Conservation (phyloP, 2,113 vertebrate genomes). For the Solea solea region DNA sequence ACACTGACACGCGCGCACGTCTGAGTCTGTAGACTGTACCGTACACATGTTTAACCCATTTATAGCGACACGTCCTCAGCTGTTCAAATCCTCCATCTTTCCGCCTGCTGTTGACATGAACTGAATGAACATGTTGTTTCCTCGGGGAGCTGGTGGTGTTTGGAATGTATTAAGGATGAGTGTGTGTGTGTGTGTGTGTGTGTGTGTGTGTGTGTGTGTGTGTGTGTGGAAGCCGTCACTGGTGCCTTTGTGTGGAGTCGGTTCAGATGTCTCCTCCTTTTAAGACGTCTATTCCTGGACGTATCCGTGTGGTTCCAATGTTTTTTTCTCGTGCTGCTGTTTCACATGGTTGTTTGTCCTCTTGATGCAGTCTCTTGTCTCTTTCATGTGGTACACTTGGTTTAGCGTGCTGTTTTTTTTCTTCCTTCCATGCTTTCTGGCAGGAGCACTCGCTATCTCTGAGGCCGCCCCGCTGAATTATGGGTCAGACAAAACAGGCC, state of each 20-base stretch:
- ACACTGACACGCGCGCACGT: background rate
- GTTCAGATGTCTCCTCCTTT: constrained; percentile 28
- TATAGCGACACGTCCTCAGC: constrained; percentile 4
- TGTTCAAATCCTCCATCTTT: constrained; percentile 7
- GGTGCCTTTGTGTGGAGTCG: constrained; percentile 33
- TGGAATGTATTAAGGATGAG: constrained; percentile 36
- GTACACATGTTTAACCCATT: constrained; percentile 1
- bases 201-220: constrained; percentile 34
- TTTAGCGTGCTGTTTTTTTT: constrained; percentile 14
- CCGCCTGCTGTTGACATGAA: constrained; percentile 4
- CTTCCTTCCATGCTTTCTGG: constrained; percentile 28
- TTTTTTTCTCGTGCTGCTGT: background rate
- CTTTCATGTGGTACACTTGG: constrained; percentile 32
- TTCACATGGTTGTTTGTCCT: constrained; percentile 25
- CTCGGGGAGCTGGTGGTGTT: constrained; percentile 23
- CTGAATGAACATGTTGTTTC: constrained; percentile 40
- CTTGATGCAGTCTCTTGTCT: constrained; percentile 26
- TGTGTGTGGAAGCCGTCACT: constrained; percentile 15
- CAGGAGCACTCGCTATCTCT: constrained; percentile 30
- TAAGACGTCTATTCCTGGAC: constrained; percentile 41
- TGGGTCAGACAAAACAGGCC: constrained; percentile 67
- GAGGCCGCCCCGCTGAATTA: constrained; percentile 55
- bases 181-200: constrained; percentile 25
- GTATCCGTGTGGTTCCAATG: constrained; percentile 20
- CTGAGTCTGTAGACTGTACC: background rate